phyloP scores from a whole-genome alignment of 1,140 invertebrate species.

The Lordiphosa stackelbergi region DNA sequence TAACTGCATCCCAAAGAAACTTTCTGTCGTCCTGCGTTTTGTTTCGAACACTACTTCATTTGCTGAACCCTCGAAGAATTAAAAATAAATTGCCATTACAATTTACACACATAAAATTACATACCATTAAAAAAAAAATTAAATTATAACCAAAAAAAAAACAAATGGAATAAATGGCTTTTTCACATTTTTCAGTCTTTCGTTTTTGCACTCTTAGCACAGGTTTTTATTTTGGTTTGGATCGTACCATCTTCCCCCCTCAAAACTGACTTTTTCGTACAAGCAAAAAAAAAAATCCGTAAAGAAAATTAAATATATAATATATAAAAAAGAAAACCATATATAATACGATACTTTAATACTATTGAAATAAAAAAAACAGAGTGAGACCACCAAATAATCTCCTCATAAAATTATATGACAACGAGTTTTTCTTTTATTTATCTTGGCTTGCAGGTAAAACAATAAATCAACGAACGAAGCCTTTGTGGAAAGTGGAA shows the following conservation, averaged over 20 bases:
- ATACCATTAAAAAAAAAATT: slow-evolving; percentile 11
- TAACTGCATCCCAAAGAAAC: slow-evolving; percentile 2
- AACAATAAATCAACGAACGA: slow-evolving; percentile 29
- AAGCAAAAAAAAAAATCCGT: slow-evolving; percentile 45
- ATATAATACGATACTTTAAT: slow-evolving; percentile 76
- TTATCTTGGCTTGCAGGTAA: not conserved
- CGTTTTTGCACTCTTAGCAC: slow-evolving; percentile 20
- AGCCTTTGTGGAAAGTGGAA: too few relatives aligned
- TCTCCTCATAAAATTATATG: slow-evolving; percentile 54
- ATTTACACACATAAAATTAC: slow-evolving; percentile 30
- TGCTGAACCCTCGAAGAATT: slow-evolving; percentile 25
- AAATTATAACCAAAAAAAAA: too few relatives aligned
- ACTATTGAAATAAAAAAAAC: slow-evolving; percentile 73
- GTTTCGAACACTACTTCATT: slow-evolving; percentile 15
- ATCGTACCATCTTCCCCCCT: not conserved
- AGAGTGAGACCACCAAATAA: slow-evolving; percentile 58
- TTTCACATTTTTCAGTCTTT: slow-evolving; percentile 43
- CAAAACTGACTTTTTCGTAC: slow-evolving; percentile 31
- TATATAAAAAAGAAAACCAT: slow-evolving; percentile 46
- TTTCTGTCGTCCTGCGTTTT: slow-evolving; percentile 17
- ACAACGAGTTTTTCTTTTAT: slow-evolving; percentile 8
- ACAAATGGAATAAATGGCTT: slow-evolving; percentile 46
- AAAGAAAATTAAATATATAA: slow-evolving; percentile 41
- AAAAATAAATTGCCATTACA: slow-evolving; percentile 42
- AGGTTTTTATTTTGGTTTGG: slow-evolving; percentile 11